Base-by-base conservation (phyloP, 2,113 vertebrate species). In the Empidonax alnorum region DNA sequence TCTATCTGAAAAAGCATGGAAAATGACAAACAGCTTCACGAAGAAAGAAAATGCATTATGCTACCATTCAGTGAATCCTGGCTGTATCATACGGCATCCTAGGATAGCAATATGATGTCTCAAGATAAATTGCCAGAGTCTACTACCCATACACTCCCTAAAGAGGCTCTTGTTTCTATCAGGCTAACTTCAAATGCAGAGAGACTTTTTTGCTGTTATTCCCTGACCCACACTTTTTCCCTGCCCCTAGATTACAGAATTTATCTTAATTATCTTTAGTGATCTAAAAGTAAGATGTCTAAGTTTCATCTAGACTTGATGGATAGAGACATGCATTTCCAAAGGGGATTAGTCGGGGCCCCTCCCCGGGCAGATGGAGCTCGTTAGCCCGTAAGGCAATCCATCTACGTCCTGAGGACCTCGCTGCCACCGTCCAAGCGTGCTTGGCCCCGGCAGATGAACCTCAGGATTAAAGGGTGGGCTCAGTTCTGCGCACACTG, bases 1-100 rank as follows among this genome's bases (percentile, higher is more conserved):
- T 96, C 71, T 93, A 77, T 84, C 89, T 96, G 94, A 96, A 97
- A 92, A 89, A 95, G 59, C 23, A 16, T 86, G 84, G 89, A 87
- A 97, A 97, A 97, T 96, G 91, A 96, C 95, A 96, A 98, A 97
- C 72, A 95, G 81, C 81, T 89, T 93, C 84, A 95, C 93, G 84
- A 79, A 94, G 76, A 80, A 88, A 94, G 73, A 96, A 95, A 95
- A 96, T 56, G 87, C 79, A 91, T 93, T 52, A 37, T 94, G 53
- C 84, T 97, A 90, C 58, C 2, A 0, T 79, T 93, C 68, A 89
- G 84, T 83, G 76, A 95, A 80, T 44, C 19, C 62, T 93, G 75
- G 12, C 94, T 85, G 55, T 63, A 95, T 92, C 35, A 30, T 74
- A 62, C 58, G 79, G 74, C 77, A 77, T 80, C 78, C 92, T 86